A percentile compares a stretch with the other conserved stretches of the same genome.
phyloP scores from a whole-genome alignment of 2,113 vertebrate genomes.

The Anser brachyrhynchus region DNA sequence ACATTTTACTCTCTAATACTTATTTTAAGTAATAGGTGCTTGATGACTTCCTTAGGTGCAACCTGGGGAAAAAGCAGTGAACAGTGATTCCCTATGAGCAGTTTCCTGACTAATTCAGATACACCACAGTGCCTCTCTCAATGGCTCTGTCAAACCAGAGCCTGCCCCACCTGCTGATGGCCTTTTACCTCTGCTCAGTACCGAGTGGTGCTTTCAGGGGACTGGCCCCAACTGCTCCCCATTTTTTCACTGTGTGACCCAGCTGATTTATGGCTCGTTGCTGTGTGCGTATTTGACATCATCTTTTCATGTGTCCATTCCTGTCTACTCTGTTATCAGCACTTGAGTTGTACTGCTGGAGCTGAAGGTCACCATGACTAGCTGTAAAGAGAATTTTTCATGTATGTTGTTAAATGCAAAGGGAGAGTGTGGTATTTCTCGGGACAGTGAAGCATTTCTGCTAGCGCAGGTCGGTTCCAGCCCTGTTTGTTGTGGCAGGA shows the following conservation, averaged over 20 bases:
- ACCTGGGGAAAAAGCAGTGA: background rate
- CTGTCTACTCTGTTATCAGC: background rate
- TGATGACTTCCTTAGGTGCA: background rate
- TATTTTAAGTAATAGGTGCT: background rate
- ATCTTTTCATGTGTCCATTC: background rate
- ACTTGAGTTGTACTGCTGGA: background rate
- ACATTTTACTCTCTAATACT: background rate
- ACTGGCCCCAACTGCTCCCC: background rate
- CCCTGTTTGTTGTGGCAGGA: background rate
- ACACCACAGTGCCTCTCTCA: background rate
- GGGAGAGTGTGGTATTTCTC: background rate
- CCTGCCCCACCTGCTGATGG: background rate
- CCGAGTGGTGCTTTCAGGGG: background rate
- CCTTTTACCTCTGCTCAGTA: background rate
- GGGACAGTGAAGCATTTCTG: rapidly evolving
- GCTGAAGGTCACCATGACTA: background rate
- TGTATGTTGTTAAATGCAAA: background rate
- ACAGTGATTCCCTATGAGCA: background rate
- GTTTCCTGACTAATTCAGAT: background rate
- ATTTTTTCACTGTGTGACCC: background rate
- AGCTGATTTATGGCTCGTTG: background rate
- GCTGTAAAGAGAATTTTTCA: background rate
- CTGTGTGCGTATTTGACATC: background rate
- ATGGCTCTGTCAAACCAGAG: background rate
- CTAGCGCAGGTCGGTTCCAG: background rate